Evolutionary conservation across 2,888 invertebrate species (phyloP).

Genomic region (Apamea sordens): DNA sequence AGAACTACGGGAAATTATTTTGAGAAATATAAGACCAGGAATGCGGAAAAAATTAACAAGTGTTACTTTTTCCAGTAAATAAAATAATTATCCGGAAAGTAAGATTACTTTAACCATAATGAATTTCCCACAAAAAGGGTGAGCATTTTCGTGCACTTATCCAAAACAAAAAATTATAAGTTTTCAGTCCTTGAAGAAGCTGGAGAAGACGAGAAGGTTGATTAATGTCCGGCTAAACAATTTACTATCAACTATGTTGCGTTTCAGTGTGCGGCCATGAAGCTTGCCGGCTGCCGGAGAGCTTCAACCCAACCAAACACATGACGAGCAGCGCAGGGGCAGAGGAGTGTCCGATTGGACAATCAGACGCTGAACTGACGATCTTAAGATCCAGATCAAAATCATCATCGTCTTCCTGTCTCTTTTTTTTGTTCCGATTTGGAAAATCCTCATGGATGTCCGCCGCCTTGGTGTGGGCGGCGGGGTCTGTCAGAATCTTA

Average conservation of each 20-base stretch:
- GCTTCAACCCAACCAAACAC: neutral
- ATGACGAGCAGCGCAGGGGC: neutral
- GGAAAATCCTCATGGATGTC: too few relatives aligned
- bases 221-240: slow-evolving; percentile 38
- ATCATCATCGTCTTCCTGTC: too few relatives aligned
- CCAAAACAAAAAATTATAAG: slow-evolving; percentile 5
- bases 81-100: neutral
- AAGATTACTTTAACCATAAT: neutral
- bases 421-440: too few relatives aligned
- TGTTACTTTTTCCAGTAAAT: neutral
- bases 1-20: too few relatives aligned
- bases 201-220: slow-evolving; percentile 4
- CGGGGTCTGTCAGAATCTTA: too few relatives aligned
- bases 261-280: slow-evolving; percentile 6
- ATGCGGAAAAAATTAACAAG: neutral
- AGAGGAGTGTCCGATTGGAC: neutral
- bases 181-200: slow-evolving; percentile 11
- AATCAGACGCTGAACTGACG: neutral
- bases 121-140: slow-evolving; percentile 1
- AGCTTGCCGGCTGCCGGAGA: neutral
- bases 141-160: neutral
- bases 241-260: slow-evolving; percentile 11
- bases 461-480: too few relatives aligned
- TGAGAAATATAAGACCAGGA: too few relatives aligned
- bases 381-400: too few relatives aligned